phyloP scores from a whole-genome alignment of 2,113 vertebrate species.

The Apteryx mantelli region DNA sequence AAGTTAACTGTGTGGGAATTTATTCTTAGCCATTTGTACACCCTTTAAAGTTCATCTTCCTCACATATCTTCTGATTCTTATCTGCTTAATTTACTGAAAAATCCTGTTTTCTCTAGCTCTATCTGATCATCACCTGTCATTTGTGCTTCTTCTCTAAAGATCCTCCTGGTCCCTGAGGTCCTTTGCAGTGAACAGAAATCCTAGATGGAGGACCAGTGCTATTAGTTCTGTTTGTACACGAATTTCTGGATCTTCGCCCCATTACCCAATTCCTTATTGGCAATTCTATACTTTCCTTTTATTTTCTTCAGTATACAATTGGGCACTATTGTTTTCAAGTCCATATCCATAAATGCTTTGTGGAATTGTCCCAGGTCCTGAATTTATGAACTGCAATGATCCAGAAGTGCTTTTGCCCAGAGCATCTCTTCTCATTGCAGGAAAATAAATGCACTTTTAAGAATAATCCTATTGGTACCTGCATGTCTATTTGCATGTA shows the following conservation, averaged over 20 bases:
- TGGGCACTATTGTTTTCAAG: background rate
- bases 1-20: background rate
- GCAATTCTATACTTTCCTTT: background rate
- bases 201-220: background rate
- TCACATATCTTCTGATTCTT: background rate
- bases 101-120: background rate
- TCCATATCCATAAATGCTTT: background rate
- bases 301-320: background rate
- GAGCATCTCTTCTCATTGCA: background rate
- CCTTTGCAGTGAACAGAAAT: background rate
- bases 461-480: background rate
- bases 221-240: background rate
- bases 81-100: background rate
- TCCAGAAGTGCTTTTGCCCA: rapidly evolving
- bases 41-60: background rate
- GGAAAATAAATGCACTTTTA: background rate
- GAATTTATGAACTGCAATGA: slow-evolving; percentile 36
- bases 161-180: background rate
- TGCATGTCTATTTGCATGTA: background rate
- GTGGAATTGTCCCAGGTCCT: slow-evolving; percentile 71
- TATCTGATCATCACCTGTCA: background rate
- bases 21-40: background rate
- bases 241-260: background rate
- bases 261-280: background rate
- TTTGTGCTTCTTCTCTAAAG: background rate